Percentiles rank a stretch among this genome's conserved stretches.
These are phyloP conservation scores for Drosophila repleta DNA, from an alignment of 1,140 invertebrate genomes.

Conservation along the genomic window DNA sequence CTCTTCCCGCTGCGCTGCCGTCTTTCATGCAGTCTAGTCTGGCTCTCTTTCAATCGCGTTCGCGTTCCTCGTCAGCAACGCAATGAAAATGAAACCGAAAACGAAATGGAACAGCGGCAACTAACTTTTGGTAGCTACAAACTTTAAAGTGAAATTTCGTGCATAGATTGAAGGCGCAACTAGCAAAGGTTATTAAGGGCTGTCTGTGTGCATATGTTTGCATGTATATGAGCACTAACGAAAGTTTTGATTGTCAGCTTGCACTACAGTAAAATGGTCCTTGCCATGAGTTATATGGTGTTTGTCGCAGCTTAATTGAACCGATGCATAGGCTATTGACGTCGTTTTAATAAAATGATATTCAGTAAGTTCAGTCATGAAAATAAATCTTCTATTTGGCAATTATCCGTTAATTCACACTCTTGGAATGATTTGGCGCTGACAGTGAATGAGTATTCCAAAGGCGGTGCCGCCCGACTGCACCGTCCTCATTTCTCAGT, in stretches of 20 bases:
- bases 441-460: too few relatives aligned
- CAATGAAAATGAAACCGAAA: constrained; percentile 40
- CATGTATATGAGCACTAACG: not conserved
- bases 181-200: constrained; percentile 1
- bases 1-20: not conserved
- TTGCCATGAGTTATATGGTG: constrained; percentile 6
- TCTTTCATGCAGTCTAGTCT: not conserved
- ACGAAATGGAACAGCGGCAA: constrained; percentile 35
- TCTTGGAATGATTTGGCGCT: too few relatives aligned
- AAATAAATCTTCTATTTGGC: too few relatives aligned
- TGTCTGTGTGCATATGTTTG: not conserved
- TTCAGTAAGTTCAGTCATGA: not conserved
- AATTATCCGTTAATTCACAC: too few relatives aligned
- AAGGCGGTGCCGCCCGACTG: too few relatives aligned
- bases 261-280: constrained; percentile 35
- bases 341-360: too few relatives aligned
- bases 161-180: constrained; percentile 22
- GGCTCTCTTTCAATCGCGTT: constrained; percentile 20
- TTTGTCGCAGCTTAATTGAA: constrained; percentile 5
- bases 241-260: constrained; percentile 32
- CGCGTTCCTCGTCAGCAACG: constrained; percentile 15
- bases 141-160: constrained; percentile 32
- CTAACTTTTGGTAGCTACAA: constrained; percentile 32
- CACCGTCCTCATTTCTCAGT: too few relatives aligned
- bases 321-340: too few relatives aligned